A percentile compares a stretch with the other conserved stretches of the same genome.
Conservation (phyloP, 2,113 vertebrate species). For the Mola mola region DNA sequence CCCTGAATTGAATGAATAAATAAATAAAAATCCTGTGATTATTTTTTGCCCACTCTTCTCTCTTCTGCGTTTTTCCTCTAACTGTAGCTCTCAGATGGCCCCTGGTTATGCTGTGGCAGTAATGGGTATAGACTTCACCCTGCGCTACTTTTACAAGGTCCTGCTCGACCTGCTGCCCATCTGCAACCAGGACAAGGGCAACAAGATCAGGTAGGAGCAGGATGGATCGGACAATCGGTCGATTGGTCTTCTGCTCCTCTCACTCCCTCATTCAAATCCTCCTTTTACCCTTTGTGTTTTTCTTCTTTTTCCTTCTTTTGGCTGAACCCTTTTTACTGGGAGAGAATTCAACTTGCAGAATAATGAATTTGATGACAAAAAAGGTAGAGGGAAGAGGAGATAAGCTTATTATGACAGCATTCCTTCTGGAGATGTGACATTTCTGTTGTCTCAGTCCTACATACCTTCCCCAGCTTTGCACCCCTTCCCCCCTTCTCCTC, state of each 20-base stretch:
- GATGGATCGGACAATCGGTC: not conserved
- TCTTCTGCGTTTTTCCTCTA: not conserved
- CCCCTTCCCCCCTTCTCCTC: not conserved
- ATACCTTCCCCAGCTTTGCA: slow-evolving; percentile 39
- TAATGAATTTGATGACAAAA: slow-evolving; percentile 2
- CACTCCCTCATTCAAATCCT: not conserved
- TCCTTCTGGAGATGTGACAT: slow-evolving; percentile 66
- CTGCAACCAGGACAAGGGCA: slow-evolving; percentile 96
- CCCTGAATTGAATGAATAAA: too few relatives aligned
- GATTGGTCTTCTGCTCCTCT: not conserved
- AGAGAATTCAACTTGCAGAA: slow-evolving; percentile 20
- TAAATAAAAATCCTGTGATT: too few relatives aligned
- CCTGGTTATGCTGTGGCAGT: slow-evolving; percentile 93
- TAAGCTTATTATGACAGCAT: slow-evolving; percentile 77
- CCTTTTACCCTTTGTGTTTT: not conserved
- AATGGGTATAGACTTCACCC: slow-evolving; percentile 98
- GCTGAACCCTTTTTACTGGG: slow-evolving; percentile 2
- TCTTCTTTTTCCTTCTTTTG: not conserved
- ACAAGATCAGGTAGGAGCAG: slow-evolving; percentile 90
- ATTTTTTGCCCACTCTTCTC: not conserved
- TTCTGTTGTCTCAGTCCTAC: slow-evolving; percentile 44
- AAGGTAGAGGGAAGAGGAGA: slow-evolving; percentile 42
- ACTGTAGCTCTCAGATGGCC: slow-evolving; percentile 83
- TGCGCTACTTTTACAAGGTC: slow-evolving; percentile 98
- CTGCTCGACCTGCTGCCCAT: slow-evolving; percentile 94